Base-by-base conservation (phyloP, 2,113 vertebrate species). In the Mandrillus leucophaeus region DNA sequence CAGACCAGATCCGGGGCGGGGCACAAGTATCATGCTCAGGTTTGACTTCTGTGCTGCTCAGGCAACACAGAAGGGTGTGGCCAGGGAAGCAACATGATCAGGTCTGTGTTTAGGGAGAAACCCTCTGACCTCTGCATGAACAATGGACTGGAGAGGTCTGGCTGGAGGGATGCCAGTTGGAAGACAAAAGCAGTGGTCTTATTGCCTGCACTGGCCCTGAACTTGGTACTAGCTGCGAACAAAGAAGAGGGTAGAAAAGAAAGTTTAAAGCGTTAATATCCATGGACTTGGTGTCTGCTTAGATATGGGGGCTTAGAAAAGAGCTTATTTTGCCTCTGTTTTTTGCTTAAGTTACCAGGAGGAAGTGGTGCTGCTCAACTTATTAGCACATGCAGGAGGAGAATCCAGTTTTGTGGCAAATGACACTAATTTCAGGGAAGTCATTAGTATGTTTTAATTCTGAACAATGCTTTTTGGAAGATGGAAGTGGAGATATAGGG, bases 41-140 rank as follows among this genome's bases (percentile, higher is more conserved):
- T 23, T 88, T 72, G 6, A 70, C 50, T 32, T 5, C 5, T 10
- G 11, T 12, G 17, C 12, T n/a, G 17, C 32, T 38, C 5, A 38
- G 32, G 20, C 25, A 52, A 3, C 18, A 0, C 5, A 35, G 32
- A 10, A 48, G 14, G 16, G 1, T 7, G 57, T 12, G 16, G 10
- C 30, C 40, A 0, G 6, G n/a, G 52, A 68, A 17, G 35, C 13
- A 2, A 10, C 12, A 3, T 32, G 35, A 12, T 50, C 30, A 84
- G 45, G 73, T 22, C 23, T 66, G 4, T 18, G 38, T 23, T 66
- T 45, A 30, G 61, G 43, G 66, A 72, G 66, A 61, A 32, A 9
- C 76, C 78, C 20, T 38, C n/a, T 66, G 86, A 50, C 27, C 7
- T 50, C 20, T 73, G 61, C 30, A 0, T 50, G 64, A 13, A 35